Base-by-base conservation (phyloP, 2,113 vertebrate species). In the Hypocryptadius cinnamomeus region DNA sequence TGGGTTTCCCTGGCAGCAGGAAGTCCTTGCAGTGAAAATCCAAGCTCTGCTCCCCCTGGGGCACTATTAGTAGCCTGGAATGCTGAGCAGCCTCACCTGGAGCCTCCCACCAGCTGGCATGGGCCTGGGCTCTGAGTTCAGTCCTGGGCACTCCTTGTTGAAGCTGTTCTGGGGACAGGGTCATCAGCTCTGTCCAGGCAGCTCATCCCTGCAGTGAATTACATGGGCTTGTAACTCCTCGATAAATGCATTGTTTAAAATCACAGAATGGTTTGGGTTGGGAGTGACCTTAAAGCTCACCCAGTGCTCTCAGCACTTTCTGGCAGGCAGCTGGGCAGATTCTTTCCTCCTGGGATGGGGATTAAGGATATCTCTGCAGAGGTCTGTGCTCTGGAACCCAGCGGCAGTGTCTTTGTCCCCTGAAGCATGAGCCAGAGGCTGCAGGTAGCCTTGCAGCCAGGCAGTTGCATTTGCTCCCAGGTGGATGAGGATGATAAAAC, bases 51-150 rank as follows among this genome's bases (percentile, higher is more conserved):
- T 59, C 7, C 22, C 35, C 47, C 42, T 8, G 13, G 30, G 33
- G 50, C 35, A n/a, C 66, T 82, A 5, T 42, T 66, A 57, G 44
- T 30, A 61, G 19, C 56, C 66, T 45, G 40, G 21, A 35, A 50
- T 37, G 42, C 76, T 57, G 10, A 85, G 10, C 79, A 71, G 57
- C 57, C n/a, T 70, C 80, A 82, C 19, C 80, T 88, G 80, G 25
- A 13, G 11, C 70, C n/a, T 40, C 42, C n/a, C 45, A 44, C 30
- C 2, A 1, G 6, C 70, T 24, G 15, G 35, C 30, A 2, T 0
- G 25, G 8, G 25, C 11, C 37, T 11, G 71, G n/a, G 44, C 54
- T 63, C 11, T 22, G 7, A 53, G 31, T 24, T 73, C 60, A 64
- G 61, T 66, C 31, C 35, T 79, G 28, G 20, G 21, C 39, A 10